Evolutionary conservation across 2,113 vertebrate genomes (phyloP).

Genomic region (Mirza zaza): DNA sequence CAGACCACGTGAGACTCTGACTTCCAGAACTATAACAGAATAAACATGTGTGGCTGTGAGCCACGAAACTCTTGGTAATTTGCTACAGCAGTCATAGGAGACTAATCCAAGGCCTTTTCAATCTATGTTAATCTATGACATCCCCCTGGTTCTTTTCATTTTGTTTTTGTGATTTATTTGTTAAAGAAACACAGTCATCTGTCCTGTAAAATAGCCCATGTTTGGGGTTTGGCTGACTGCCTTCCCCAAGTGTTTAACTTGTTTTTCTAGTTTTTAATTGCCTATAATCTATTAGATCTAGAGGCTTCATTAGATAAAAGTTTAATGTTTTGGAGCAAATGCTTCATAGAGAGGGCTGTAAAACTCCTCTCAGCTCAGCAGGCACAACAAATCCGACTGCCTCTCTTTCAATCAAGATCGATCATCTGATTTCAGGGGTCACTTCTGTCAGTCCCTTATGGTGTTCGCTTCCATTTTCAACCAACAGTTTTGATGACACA

Average conservation of each 20-base stretch:
- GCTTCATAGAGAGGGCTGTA: not conserved
- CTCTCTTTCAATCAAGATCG: not conserved
- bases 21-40: not conserved
- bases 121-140: not conserved
- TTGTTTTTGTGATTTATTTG: not conserved
- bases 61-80: not conserved
- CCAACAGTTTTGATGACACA: not conserved
- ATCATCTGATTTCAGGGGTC: not conserved
- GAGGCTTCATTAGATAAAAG: not conserved
- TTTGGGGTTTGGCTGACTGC: not conserved
- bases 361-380: not conserved
- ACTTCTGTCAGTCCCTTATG: not conserved
- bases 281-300: not conserved
- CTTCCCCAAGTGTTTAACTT: not conserved
- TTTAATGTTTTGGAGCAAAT: not conserved
- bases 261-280: not conserved
- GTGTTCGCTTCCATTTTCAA: not conserved
- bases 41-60: not conserved
- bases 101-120: not conserved
- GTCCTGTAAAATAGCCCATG: not conserved
- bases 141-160: not conserved
- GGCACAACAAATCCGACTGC: rapidly evolving
- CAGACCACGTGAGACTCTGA: rapidly evolving
- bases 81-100: not conserved
- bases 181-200: not conserved